Base-by-base conservation (phyloP, 2,113 vertebrate species). In the Fulica atra region DNA sequence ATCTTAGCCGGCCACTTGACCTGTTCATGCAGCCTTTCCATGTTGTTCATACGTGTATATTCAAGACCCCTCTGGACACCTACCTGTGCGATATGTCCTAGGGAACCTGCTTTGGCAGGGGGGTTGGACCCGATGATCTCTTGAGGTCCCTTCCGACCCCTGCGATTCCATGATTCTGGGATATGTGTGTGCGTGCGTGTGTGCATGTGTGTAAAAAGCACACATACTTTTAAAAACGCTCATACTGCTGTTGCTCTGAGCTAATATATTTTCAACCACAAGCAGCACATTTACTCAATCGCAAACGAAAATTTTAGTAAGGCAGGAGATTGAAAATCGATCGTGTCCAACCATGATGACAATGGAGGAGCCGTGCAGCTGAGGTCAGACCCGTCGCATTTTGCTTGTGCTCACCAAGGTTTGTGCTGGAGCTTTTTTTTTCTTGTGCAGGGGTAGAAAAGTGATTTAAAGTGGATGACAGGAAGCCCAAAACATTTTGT, bases 401-500 rank as follows among this genome's bases (percentile, higher is more conserved):
- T 36, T 71, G 86, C 26, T 82, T 80, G 46, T 54, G 63, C 88
- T 83, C 78, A 66, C 66, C 64, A 28, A 48, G 40, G 57, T 79
- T 11, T 40, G 57, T 4, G 1, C 64, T 51, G 46, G 36, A 9
- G 40, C 21, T 73, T 92, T 87, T 87, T 91, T 46, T 44, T 46
- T 46, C 19, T 46, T 38, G 31, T 17, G 19, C 0, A 2, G n/a
- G 46, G 33, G 7, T 76, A 54, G 70, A 91, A 86, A 63, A 83
- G 76, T 88, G 93, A 95, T 95, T 94, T 95, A 95, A 96, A 69
- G 20, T 44, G 78, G 81, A 53, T 90, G 92, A 95, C 84, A 90
- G 92, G 60, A 65, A 93, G 78, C 51, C 94, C 97, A 92, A 74
- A 96, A 89, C 33, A 77, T 86, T 95, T 86, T 95, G 93, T 96